Evolutionary conservation across 2,888 invertebrate genomes (phyloP).

Genomic region (Athrips mouffetella): DNA sequence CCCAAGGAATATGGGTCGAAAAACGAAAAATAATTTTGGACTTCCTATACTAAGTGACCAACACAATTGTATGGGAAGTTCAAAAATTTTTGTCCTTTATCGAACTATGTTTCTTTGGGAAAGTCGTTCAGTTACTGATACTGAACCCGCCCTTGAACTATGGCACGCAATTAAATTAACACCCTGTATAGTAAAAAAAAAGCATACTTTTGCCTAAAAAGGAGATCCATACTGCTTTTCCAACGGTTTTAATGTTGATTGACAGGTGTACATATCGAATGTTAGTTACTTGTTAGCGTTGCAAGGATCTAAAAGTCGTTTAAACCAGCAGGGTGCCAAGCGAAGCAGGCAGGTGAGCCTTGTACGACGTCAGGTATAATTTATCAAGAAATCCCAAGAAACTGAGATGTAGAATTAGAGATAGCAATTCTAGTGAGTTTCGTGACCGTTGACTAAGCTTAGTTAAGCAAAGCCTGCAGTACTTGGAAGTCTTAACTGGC

Average conservation of each 20-base stretch:
- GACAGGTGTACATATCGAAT: neutral
- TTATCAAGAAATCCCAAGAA: neutral
- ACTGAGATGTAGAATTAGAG: neutral
- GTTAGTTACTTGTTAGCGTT: neutral
- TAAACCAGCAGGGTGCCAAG: conserved; percentile 7
- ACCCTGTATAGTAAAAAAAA: no score
- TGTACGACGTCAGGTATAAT: conserved; percentile 1
- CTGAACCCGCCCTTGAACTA: no score
- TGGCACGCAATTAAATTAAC: no score
- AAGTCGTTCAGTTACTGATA: no score
- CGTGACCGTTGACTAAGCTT: neutral
- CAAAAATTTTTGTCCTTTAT: no score
- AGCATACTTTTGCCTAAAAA: no score
- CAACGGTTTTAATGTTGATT: neutral
- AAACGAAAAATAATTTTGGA: no score
- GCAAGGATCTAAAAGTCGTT: neutral
- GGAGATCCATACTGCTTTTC: no score
- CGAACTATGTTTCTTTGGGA: no score
- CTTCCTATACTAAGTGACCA: no score
- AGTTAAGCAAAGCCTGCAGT: neutral
- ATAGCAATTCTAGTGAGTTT: conserved; percentile 1
- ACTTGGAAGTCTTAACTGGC: neutral
- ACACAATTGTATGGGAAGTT: no score
- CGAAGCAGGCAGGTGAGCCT: neutral
- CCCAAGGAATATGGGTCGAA: no score